These are phyloP conservation scores for Procambarus clarkii DNA, from an alignment of 1,140 invertebrate species.

Conservation along the genomic window DNA sequence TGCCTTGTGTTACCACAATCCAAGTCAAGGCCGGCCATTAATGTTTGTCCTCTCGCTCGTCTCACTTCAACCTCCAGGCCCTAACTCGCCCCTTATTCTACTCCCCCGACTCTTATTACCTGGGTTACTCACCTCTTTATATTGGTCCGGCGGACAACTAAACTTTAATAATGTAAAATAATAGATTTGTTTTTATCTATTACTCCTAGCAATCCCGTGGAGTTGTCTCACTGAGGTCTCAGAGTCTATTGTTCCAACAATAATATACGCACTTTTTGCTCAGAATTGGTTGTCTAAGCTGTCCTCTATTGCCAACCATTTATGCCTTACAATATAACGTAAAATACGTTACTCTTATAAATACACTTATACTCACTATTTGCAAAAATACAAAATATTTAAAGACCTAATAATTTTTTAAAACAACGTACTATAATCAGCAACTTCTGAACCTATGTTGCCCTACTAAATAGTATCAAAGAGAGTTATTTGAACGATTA, in stretches of 20 bases:
- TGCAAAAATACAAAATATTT: neutral
- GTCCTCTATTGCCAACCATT: neutral
- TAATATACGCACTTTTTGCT: neutral
- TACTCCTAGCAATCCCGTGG: conserved; percentile 4
- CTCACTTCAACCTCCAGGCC: neutral
- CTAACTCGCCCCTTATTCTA: neutral
- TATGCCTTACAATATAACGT: neutral
- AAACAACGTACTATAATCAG: neutral
- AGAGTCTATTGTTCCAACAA: conserved; percentile 41
- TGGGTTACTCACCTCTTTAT: conserved; percentile 17
- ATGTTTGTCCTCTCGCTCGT: neutral
- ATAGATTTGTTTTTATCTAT: conserved; percentile 42
- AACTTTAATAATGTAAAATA: conserved; percentile 37
- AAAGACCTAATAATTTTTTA: neutral
- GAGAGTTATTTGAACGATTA: neutral
- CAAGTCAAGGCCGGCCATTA: conserved; percentile 34
- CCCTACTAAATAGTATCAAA: neutral
- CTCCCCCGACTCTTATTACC: neutral
- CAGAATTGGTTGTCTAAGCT: neutral
- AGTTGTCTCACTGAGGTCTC: conserved; percentile 34
- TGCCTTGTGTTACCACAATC: conserved; percentile 5
- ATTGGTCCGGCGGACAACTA: neutral
- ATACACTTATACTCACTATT: neutral
- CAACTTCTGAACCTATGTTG: neutral
- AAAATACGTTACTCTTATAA: neutral